Percentiles rank a stretch among this genome's conserved stretches.
Conservation (phyloP, 2,888 invertebrate species). For the Athalia rosae region DNA sequence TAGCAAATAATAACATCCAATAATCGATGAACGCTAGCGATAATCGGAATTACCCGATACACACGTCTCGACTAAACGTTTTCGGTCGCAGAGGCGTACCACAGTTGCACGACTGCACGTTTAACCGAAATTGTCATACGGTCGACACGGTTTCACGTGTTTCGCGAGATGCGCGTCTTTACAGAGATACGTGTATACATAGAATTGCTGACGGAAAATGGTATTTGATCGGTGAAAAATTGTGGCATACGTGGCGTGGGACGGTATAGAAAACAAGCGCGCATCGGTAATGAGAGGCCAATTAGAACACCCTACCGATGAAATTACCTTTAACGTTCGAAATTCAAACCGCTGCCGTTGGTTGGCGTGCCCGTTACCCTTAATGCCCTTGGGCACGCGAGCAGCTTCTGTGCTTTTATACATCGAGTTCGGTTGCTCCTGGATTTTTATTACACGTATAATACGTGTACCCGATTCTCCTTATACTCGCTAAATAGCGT, state of each 20-base stretch:
- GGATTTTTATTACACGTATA: slow-evolving; percentile 38
- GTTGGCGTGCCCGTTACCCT: slow-evolving; percentile 64
- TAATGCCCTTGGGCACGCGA: slow-evolving; percentile 68
- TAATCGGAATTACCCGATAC: not conserved
- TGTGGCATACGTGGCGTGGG: slow-evolving; percentile 15
- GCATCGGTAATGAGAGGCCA: slow-evolving; percentile 73
- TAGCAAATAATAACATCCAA: slow-evolving; percentile 71
- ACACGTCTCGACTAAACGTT: slow-evolving; percentile 21
- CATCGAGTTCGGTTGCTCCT: slow-evolving; percentile 36
- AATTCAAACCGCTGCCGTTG: slow-evolving; percentile 66
- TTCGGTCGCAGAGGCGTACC: not conserved
- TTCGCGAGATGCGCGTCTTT: not conserved
- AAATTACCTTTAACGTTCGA: slow-evolving; percentile 70
- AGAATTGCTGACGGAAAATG: not conserved
- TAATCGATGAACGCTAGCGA: slow-evolving; percentile 58
- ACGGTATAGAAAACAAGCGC: slow-evolving; percentile 65
- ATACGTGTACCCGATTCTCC: no score
- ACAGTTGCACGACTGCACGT: no score
- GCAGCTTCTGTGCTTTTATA: slow-evolving; percentile 50
- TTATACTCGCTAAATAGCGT: not conserved
- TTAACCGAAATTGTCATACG: no score
- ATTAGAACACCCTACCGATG: slow-evolving; percentile 72
- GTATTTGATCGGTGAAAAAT: not conserved
- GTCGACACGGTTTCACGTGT: no score
- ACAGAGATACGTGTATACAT: slow-evolving; percentile 21